Percentiles rank a stretch among this genome's conserved stretches.
Evolutionary conservation across 2,797 vertebrate genomes (phyloP).

Genomic region (Avahi laniger): DNA sequence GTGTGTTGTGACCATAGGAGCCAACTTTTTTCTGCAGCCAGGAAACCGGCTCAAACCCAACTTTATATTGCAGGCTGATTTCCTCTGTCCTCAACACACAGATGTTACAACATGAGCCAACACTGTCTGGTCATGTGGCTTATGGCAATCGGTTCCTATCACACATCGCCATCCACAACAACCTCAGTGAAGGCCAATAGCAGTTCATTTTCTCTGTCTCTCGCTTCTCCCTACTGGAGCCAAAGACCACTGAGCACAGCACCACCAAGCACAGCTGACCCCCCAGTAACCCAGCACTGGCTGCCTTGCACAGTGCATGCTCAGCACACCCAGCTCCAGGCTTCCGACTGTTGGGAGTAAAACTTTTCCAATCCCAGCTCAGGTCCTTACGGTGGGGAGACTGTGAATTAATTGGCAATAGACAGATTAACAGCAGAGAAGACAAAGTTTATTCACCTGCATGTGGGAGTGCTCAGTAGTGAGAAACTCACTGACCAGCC

Average conservation of each 20-base stretch:
- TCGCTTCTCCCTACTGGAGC: neutral
- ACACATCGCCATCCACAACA: neutral
- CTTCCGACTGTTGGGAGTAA: neutral
- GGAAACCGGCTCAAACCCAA: neutral
- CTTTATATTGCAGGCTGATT: too few relatives aligned
- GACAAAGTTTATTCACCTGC: neutral
- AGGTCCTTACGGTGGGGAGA: too few relatives aligned
- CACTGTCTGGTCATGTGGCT: neutral
- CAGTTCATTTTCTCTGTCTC: neutral
- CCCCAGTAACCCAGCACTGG: neutral
- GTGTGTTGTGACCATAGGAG: neutral
- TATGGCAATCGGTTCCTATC: neutral
- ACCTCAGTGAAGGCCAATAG: neutral
- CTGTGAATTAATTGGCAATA: neutral
- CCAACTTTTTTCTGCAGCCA: neutral
- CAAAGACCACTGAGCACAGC: neutral
- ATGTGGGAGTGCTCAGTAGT: neutral
- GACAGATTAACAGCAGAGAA: neutral
- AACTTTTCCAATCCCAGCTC: neutral
- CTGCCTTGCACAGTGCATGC: neutral
- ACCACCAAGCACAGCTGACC: neutral
- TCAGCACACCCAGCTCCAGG: neutral
- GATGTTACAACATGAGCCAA: fast-evolving
- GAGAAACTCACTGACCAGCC: neutral
- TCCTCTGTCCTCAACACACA: fast-evolving